A percentile compares a stretch with the other conserved stretches of the same genome.
These are phyloP conservation scores for Lysiphlebus fabarum DNA, from an alignment of 1,140 invertebrate genomes.

Conservation along the genomic window DNA sequence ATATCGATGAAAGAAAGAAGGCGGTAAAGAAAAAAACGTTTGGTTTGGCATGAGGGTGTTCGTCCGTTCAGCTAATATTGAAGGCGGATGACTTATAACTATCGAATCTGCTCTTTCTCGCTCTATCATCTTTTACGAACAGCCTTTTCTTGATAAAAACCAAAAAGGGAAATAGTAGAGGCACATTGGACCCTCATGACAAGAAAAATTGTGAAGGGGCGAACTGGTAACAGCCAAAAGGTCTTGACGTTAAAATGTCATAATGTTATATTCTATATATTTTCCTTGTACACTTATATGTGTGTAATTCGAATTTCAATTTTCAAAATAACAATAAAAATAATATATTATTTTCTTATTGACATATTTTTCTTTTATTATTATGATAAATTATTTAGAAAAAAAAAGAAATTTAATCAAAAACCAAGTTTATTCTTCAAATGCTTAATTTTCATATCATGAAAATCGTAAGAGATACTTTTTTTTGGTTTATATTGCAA, in stretches of 20 bases:
- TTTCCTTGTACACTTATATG: not conserved
- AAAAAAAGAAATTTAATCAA: too few relatives aligned
- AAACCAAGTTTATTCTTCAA: too few relatives aligned
- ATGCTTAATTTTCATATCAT: too few relatives aligned
- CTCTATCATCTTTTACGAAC: slow-evolving; percentile 1
- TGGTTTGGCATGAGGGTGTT: slow-evolving; percentile 1
- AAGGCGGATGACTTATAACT: slow-evolving; percentile 31
- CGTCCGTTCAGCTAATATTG: slow-evolving; percentile 31
- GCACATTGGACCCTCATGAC: slow-evolving; percentile 1
- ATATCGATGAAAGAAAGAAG: slow-evolving; percentile 8
- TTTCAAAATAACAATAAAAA: slow-evolving; percentile 27
- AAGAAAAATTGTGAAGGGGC: slow-evolving; percentile 4
- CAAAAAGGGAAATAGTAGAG: slow-evolving; percentile 12
- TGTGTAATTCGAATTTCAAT: slow-evolving; percentile 29
- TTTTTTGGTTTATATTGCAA: too few relatives aligned
- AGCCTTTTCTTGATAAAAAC: slow-evolving; percentile 12
- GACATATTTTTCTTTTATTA: slow-evolving; percentile 7
- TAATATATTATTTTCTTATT: slow-evolving; percentile 23
- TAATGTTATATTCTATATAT: slow-evolving; percentile 7
- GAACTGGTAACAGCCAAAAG: slow-evolving; percentile 11
- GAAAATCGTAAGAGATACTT: too few relatives aligned
- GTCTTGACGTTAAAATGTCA: not conserved
- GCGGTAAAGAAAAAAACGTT: slow-evolving; percentile 8
- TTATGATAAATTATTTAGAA: too few relatives aligned
- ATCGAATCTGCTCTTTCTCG: slow-evolving; percentile 16